phyloP scores from a whole-genome alignment of 2,797 vertebrate genomes.

The Spondyliosoma cantharus region DNA sequence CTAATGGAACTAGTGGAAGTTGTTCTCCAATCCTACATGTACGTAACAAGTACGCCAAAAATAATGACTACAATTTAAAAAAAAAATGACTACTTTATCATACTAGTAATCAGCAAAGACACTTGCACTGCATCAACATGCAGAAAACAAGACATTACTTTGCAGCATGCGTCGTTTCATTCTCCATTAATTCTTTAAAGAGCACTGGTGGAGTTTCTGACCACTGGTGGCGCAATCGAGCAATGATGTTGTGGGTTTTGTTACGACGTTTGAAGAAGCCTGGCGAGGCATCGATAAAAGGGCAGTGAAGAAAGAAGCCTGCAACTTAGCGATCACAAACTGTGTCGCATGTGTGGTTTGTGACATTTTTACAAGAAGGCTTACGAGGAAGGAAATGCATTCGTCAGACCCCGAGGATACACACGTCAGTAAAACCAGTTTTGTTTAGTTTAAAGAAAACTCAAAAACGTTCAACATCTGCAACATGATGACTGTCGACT shows the following conservation, averaged over 20 bases:
- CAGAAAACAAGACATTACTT: background rate
- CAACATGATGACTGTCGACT: too few relatives aligned
- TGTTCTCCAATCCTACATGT: background rate
- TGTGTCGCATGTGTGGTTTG: too few relatives aligned
- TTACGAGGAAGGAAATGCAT: too few relatives aligned
- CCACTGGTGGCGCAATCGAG: background rate
- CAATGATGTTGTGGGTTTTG: background rate
- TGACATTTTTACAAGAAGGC: too few relatives aligned
- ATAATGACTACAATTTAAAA: background rate
- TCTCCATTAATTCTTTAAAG: slow-evolving; percentile 6
- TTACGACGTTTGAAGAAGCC: too few relatives aligned
- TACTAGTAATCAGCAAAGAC: background rate
- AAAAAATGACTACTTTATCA: background rate
- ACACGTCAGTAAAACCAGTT: too few relatives aligned
- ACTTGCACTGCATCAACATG: background rate
- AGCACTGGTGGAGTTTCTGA: background rate
- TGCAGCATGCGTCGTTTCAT: rapidly evolving
- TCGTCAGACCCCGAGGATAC: too few relatives aligned
- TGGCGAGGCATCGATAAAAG: too few relatives aligned
- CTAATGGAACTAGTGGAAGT: background rate
- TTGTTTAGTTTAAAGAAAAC: too few relatives aligned
- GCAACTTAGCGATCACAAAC: too few relatives aligned
- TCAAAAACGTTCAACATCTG: too few relatives aligned
- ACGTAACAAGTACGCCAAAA: background rate
- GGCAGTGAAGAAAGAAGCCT: too few relatives aligned